Evolutionary conservation across 92 coral and sea anemone species (phyloP), one percentile per base, ranked within the genome.

Genomic region (Parazoanthus darwini): DNA sequence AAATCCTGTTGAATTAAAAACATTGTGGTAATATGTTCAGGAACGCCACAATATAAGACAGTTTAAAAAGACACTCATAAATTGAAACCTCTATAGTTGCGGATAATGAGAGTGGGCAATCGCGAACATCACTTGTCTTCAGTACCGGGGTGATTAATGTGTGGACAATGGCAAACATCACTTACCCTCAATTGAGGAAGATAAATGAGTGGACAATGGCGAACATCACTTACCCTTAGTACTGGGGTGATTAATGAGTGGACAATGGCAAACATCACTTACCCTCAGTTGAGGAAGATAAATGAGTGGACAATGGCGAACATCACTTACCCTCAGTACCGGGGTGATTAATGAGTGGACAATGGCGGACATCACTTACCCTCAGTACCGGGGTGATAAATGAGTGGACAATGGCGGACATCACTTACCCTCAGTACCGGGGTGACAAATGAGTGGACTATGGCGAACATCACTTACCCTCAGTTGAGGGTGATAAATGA

Each of bases 141-240:
- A 29, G 33, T 29, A 29, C 33, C 33, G 33, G 33, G 33, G 33
- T 29, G 33, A 29, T 0, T 0, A 29, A 29, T 29, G 50, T 3
- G 50, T 46, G 50, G 50, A 48, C 51, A 54, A 20, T 20, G 44
- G 3, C 29, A n/a, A 9, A 37, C 25, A 79, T 50, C 4, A 76
- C 93, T 25, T 89, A 92, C 96, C 86, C 90, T 90, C 33, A 20
- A 92, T 29, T n/a, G n/a, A n/a, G n/a, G n/a, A n/a, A n/a, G 33
- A 29, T 0, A 29, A 29, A 29, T 29, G 50, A 46, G 50, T 46
- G 50, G 50, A 48, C 51, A 54, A 20, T 20, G 44, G 3, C 29
- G 36, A 9, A 37, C 25, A 79, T 50, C 4, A 76, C 93, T 25
- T 89, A 92, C 96, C 86, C 90, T 90, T 0, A 20, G 18, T 10